Evolutionary conservation across 2,113 vertebrate genomes (phyloP), one percentile per base, ranked within the genome.

Genomic region (Rhinoptilus africanus): DNA sequence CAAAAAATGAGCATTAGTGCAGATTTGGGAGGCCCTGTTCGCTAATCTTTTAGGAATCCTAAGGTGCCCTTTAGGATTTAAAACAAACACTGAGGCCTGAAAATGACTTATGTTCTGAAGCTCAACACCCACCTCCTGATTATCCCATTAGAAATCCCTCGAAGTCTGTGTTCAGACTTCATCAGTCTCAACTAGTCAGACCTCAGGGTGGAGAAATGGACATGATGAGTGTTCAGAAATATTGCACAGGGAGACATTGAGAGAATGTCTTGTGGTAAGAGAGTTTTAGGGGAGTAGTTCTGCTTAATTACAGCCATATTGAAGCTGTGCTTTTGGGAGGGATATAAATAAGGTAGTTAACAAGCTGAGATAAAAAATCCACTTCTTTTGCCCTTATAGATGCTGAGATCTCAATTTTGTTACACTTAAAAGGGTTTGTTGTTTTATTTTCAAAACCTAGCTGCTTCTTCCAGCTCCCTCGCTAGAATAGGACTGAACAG

Each of bases 101-200:
- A 97, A 90, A 56, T 81, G 54, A 80, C 80, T 88, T 93, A 81
- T 51, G 37, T 37, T 74, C 75, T 64, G 59, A 88, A 89, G 54
- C 81, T 97, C 82, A 94, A 45, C 76, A 94, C 84, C 77, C 96
- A 94, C 73, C 94, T 72, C 85, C 27, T 73, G 71, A 93, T 97
- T 88, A 94, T 93, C 87, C 92, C 74, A 85, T 88, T 91, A 90
- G 91, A 95, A 96, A 96, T 94, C 92, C 56, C 64, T 94, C 62
- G 14, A 93, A 96, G 64, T 96, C 90, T 89, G 41, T 35, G 54
- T 77, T 89, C 90, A 95, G 92, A 95, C 92, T 93, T 94, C 92
- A 95, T 94, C 88, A 93, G 51, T 85, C 71, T 75, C 89, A 85
- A 48, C 85, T 66, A 80, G 45, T 80, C 85, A 96, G 91, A 95